Evolutionary conservation across 2,113 vertebrate genomes (phyloP), one percentile per base, ranked within the genome.

Genomic region (Gopherus flavomarginatus): DNA sequence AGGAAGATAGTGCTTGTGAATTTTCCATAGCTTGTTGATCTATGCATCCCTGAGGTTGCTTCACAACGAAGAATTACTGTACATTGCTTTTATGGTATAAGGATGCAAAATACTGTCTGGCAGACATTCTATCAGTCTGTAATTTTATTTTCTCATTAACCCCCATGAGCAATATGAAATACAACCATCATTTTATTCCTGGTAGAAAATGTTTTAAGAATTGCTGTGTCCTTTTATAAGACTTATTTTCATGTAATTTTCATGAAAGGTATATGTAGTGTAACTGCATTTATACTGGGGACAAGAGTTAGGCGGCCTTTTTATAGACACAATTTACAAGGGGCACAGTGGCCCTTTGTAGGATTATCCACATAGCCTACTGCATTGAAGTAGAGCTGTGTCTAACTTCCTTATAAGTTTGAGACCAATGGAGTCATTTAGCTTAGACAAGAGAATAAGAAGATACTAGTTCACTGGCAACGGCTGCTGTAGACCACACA

Each of bases 231-330:
- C 93, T 81, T 91, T 85, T 65, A 54, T 93, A 92, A 93, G 90
- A 90, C 93, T 80, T 93, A 95, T 95, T 97, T 97, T 69, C 87
- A 57, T 72, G 75, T 97, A 97, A 95, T 87, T 92, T 16, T 90
- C 87, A 81, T 96, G 97, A 92, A 96, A 80, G 92, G 50, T 95
- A 92, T 81, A 81, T 91, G 91, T 85, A 9, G 90, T 85, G 56
- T 50, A 83, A 87, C 89, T 96, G 62, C 31, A 65, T 65, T 65
- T 29, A 31, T 65, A 6, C 62, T 31, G 31, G 29, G 27, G 62
- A 35, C 12, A 13, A 35, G 62, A 65, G 13, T 65, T 65, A 31
- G 14, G 31, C 3, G 31, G 31, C 27, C 31, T 56, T 65, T 35
- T 65, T 65, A 35, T 35, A 16, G 54, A 65, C 31, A 65, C 62